Evolutionary conservation across 2,888 invertebrate species (phyloP), one percentile per base, ranked within the genome.

Genomic region (Amphipyra berbera): DNA sequence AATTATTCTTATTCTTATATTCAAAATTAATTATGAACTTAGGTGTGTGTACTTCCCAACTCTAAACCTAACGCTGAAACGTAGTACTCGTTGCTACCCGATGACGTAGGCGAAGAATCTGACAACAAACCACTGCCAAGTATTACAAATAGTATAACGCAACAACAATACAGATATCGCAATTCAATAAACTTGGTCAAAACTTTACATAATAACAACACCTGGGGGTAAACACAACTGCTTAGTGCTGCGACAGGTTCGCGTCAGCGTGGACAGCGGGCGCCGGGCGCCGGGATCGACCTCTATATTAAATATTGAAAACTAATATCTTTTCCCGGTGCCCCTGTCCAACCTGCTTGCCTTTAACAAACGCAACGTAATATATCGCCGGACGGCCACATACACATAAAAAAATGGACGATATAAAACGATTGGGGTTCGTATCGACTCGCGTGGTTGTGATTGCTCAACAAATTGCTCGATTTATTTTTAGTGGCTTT

Each of bases 291-390:
- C 67, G 64, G 69, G 58, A 61, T 57, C 58, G 42, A 33, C 56
- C 52, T 76, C 76, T 78, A 76, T 78, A 82, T 79, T 78, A 73
- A 78, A 80, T 78, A 78, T 80, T 78, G 63, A 71, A 78, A 80
- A 69, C 71, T 71, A 81, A 78, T 82, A 79, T 79, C 50, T 77
- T 74, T 64, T 65, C 62, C 67, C 57, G 48, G 56, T 59, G 46
- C 58, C 60, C 61, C 64, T 63, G 68, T 59, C 68, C 64, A 30
- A 56, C 65, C 60, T 65, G 60, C 61, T 68, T 68, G 60, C 65
- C 61, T 59, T 44, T 56, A 64, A 56, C 64, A 60, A 77, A 73
- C 65, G 49, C 45, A 50, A 47, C 21, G 38, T 62, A 71, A 56
- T 61, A 67, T 78, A 71, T 67, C 46, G 61, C 37, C 37, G 21